phyloP scores from a whole-genome alignment of 1,140 invertebrate species.

The Metaphire vulgaris region DNA sequence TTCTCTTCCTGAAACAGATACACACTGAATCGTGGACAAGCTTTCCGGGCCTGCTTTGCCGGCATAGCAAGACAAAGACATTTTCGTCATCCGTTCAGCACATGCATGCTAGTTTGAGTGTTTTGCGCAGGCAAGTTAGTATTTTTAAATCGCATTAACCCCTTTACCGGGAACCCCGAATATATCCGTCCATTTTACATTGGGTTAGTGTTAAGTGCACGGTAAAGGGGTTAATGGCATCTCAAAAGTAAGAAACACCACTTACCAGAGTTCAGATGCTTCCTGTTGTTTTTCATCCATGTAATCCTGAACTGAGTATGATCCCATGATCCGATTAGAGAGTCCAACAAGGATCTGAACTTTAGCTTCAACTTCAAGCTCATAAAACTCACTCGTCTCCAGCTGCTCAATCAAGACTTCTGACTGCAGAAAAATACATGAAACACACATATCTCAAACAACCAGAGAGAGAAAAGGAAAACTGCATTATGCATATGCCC shows the following conservation, averaged over 20 bases:
- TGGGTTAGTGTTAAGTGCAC: no score
- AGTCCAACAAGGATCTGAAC: conserved; percentile 42
- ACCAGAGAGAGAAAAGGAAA: no score
- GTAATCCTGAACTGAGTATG: conserved; percentile 50
- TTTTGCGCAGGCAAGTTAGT: no score
- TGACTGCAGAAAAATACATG: conserved; percentile 34
- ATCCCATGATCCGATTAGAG: conserved; percentile 45
- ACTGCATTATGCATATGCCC: no score
- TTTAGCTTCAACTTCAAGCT: conserved; percentile 42
- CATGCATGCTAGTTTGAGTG: not conserved
- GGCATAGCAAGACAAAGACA: no score
- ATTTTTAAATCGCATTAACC: no score
- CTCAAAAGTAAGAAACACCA: no score
- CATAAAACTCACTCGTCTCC: conserved; percentile 42
- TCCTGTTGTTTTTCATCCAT: conserved; percentile 47
- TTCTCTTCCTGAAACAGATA: conserved; percentile 39
- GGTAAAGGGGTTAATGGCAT: no score
- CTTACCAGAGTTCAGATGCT: conserved; percentile 40
- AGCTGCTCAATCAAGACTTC: conserved; percentile 41
- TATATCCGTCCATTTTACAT: no score
- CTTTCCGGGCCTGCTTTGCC: no score
- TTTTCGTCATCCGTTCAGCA: not conserved
- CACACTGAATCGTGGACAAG: no score
- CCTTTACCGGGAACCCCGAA: no score
- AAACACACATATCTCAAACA: not conserved